Evolutionary conservation across 2,888 invertebrate species (phyloP).

Genomic region (Abrostola triplasia): DNA sequence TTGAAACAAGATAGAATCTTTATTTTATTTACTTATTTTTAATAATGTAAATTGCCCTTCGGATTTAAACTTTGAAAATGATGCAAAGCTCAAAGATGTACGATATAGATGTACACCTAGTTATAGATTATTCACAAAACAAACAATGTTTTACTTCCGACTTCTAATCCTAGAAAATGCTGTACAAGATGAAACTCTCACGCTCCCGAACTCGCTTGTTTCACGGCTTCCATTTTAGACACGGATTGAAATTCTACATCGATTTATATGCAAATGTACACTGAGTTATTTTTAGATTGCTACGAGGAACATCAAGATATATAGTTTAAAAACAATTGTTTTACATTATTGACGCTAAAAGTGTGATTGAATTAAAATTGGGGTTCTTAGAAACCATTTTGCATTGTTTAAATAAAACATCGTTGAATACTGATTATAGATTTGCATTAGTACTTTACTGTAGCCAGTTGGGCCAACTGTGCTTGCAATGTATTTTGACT

Average conservation of each 20-base stretch:
- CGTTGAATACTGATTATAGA: too few relatives aligned
- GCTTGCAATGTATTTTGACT: too few relatives aligned
- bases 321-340: constrained; percentile 34
- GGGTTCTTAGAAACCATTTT: not conserved
- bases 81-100: too few relatives aligned
- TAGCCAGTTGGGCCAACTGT: too few relatives aligned
- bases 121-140: not conserved
- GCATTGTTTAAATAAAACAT: not conserved
- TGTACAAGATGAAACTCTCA: not conserved
- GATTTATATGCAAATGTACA: constrained; percentile 45
- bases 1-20: too few relatives aligned
- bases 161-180: not conserved
- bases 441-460: too few relatives aligned
- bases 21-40: too few relatives aligned
- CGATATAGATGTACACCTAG: too few relatives aligned
- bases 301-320: constrained; percentile 19
- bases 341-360: constrained; percentile 10
- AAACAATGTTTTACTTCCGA: not conserved
- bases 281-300: constrained; percentile 39
- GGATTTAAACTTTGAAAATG: too few relatives aligned
- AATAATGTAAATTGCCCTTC: too few relatives aligned
- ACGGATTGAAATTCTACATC: constrained; percentile 45
- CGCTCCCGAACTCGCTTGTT: constrained; percentile 25
- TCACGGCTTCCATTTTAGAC: constrained; percentile 24
- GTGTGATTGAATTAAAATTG: not conserved